A percentile compares a stretch with the other conserved stretches of the same genome.
Conservation (phyloP, 2,797 vertebrate species). For the Denticeps clupeoides region DNA sequence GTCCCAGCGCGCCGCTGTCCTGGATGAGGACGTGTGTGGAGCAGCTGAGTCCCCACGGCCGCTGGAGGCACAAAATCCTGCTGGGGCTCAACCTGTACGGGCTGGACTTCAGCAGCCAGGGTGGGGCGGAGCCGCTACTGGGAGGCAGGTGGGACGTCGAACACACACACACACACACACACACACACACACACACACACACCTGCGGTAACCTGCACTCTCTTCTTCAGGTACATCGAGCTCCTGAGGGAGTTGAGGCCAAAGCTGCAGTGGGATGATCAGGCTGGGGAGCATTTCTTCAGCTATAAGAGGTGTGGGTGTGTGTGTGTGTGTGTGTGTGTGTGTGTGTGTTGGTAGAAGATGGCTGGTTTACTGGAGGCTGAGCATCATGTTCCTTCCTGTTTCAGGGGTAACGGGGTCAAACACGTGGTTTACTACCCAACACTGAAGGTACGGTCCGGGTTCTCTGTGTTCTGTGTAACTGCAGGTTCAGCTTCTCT, state of each 20-base stretch:
- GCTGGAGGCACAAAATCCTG: conserved; percentile 89
- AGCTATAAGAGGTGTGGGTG: conserved; percentile 75
- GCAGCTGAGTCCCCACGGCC: conserved; percentile 70
- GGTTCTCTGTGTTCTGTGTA: too few species aligned
- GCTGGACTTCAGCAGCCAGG: conserved; percentile 74
- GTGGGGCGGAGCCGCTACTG: conserved; percentile 64
- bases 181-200: too few species aligned
- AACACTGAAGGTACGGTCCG: conserved; percentile 72
- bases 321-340: background rate
- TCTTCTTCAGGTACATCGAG: conserved; percentile 73
- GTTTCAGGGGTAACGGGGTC: conserved; percentile 70
- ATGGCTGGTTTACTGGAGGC: too few species aligned
- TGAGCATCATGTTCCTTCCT: conserved; percentile 1
- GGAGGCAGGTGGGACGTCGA: background rate
- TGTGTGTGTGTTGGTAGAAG: background rate
- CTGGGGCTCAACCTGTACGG: conserved; percentile 90
- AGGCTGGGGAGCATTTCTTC: conserved; percentile 81
- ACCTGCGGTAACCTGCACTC: too few species aligned
- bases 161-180: background rate
- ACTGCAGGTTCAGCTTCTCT: too few species aligned
- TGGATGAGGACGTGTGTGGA: conserved; percentile 87
- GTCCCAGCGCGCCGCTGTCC: conserved; percentile 80
- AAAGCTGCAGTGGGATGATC: conserved; percentile 79
- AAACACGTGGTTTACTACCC: conserved; percentile 87
- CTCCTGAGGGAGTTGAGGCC: conserved; percentile 80